phyloP scores from a whole-genome alignment of 1,140 invertebrate genomes.

The Drosophila arawakana region DNA sequence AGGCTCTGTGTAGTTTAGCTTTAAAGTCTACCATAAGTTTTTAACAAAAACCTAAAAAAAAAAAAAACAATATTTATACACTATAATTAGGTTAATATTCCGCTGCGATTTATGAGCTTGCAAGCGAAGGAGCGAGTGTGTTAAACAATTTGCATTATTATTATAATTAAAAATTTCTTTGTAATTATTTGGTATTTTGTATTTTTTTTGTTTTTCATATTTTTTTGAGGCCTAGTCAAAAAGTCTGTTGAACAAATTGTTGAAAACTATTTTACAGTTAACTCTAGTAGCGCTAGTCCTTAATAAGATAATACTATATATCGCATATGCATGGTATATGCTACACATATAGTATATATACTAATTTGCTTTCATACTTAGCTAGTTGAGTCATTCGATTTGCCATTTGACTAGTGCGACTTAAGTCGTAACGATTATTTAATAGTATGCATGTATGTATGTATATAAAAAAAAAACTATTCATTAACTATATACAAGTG shows the following conservation, averaged over 20 bases:
- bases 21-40: conserved; percentile 38
- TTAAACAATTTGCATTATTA: conserved; percentile 22
- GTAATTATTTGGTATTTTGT: conserved; percentile 5
- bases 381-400: conserved; percentile 47
- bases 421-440: conserved; percentile 20
- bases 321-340: conserved; percentile 24
- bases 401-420: conserved; percentile 38
- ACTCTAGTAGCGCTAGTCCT: conserved; percentile 43
- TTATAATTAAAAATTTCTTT: conserved; percentile 15
- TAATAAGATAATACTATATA: conserved; percentile 17
- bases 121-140: conserved; percentile 26
- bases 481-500: conserved; percentile 36
- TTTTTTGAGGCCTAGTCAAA: conserved; percentile 13
- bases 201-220: not conserved
- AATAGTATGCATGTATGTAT: conserved; percentile 18
- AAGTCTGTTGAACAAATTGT: conserved; percentile 37
- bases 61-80: conserved; percentile 31
- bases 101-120: conserved; percentile 25
- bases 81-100: conserved; percentile 5
- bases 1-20: conserved; percentile 67
- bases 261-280: conserved; percentile 41
- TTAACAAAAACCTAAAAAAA: conserved; percentile 19
- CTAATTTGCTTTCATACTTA: conserved; percentile 26
- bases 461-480: conserved; percentile 26
- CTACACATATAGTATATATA: conserved; percentile 13